Evolutionary conservation across 92 coral and sea anemone genomes (phyloP).

Genomic region (Montipora capitata): DNA sequence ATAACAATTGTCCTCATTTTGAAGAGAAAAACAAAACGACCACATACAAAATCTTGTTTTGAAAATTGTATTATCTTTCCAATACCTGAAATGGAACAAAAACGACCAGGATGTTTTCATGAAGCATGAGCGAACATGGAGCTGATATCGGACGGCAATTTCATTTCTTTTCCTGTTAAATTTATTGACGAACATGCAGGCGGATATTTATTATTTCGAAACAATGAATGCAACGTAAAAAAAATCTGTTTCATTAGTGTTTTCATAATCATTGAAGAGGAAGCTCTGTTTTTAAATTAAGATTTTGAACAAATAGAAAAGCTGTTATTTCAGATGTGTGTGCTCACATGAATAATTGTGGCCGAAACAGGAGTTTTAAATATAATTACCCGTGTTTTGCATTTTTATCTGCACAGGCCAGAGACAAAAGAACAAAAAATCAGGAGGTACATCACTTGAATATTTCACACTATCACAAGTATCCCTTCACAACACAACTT

Average conservation of each 20-base stretch:
- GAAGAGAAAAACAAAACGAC: not conserved
- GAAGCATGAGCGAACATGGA: not conserved
- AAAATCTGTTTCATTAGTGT: not conserved
- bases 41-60: not conserved
- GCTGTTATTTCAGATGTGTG: conserved; percentile 29
- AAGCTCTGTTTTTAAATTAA: not conserved
- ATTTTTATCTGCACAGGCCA: not conserved
- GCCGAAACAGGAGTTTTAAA: not conserved
- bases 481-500: not conserved
- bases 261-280: conserved; percentile 1
- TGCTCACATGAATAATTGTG: conserved; percentile 3
- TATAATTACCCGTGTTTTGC: not conserved
- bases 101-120: not conserved
- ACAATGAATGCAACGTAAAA: conserved; percentile 16
- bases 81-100: not conserved
- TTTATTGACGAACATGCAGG: not conserved
- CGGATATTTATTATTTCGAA: not conserved
- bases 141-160: not conserved
- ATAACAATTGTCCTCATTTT: not conserved
- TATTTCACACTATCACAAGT: not conserved
- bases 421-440: not conserved
- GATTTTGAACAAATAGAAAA: conserved; percentile 21
- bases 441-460: not conserved
- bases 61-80: not conserved
- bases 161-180: not conserved